Conservation (phyloP, 2,113 vertebrate genomes). For the Morone chrysops region DNA sequence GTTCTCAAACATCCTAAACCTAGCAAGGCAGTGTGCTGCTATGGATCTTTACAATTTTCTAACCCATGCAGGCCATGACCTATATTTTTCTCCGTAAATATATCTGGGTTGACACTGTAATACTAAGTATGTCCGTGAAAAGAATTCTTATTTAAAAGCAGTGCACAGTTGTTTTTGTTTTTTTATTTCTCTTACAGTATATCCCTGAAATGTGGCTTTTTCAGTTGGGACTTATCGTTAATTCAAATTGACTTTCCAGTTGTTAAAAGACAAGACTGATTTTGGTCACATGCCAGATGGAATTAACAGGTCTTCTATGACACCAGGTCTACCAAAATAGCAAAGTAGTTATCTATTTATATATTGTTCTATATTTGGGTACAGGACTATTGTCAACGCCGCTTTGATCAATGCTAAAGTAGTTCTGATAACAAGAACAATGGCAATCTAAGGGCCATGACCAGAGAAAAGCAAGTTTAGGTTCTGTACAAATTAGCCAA, state of each 20-base stretch:
- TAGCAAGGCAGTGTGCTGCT: neutral
- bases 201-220: neutral
- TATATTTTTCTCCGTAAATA: slow-evolving; percentile 9
- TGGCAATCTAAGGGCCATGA: neutral
- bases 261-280: neutral
- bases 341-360: neutral
- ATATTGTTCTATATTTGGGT: neutral
- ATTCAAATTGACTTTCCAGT: neutral
- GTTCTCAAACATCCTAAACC: neutral
- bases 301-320: neutral
- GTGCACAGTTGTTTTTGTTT: neutral
- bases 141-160: neutral
- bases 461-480: no score
- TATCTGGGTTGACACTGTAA: neutral
- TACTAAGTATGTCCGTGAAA: neutral
- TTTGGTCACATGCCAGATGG: neutral
- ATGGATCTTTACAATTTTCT: neutral
- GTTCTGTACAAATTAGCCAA: neutral
- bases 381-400: no score
- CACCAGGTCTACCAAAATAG: neutral
- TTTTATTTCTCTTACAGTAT: neutral
- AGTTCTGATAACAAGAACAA: neutral
- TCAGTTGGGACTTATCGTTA: neutral
- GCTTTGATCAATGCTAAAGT: neutral
- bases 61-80: slow-evolving; percentile 13